phyloP scores from a whole-genome alignment of 1,140 invertebrate genomes.

The Bursaphelenchus mucronatus region DNA sequence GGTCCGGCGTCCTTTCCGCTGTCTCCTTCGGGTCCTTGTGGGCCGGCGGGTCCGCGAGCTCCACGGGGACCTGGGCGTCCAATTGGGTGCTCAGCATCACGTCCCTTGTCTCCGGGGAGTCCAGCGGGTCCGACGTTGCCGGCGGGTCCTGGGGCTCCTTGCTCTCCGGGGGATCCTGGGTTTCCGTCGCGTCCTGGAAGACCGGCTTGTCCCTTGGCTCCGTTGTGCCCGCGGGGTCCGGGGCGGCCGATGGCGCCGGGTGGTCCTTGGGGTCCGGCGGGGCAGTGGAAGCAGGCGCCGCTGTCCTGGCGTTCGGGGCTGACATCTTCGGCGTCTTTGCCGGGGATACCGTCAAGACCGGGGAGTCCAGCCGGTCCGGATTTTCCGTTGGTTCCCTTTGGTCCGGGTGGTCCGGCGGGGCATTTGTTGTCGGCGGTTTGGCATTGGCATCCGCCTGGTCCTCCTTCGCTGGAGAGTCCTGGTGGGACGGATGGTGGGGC shows the following conservation, averaged over 20 bases:
- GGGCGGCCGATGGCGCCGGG: conserved; percentile 56
- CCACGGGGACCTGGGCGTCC: conserved; percentile 47
- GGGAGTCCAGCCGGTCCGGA: conserved; percentile 41
- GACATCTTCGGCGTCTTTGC: conserved; percentile 47
- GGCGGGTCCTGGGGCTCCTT: conserved; percentile 38
- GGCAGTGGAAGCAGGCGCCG: conserved; percentile 49
- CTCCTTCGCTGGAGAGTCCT: conserved; percentile 18
- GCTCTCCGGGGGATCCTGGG: conserved; percentile 43
- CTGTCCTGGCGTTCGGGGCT: conserved; percentile 42
- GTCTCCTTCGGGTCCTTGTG: conserved; percentile 8
- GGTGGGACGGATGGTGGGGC: conserved; percentile 45
- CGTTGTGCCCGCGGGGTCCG: conserved; percentile 51
- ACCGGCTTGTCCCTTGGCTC: conserved; percentile 51
- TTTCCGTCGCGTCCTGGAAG: conserved; percentile 51
- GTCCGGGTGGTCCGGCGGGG: conserved; percentile 55
- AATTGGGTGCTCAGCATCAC: conserved; percentile 31
- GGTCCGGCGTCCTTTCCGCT: not conserved
- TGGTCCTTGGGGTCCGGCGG: conserved; percentile 46
- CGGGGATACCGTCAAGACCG: conserved; percentile 42
- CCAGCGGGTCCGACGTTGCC: not conserved
- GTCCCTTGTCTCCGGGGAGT: conserved; percentile 29
- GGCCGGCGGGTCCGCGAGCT: conserved; percentile 25
- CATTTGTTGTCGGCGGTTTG: conserved; percentile 55
- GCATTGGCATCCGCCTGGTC: conserved; percentile 44
- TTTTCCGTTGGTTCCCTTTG: conserved; percentile 36